Evolutionary conservation across 1,140 invertebrate genomes (phyloP).

Genomic region (Sycobia sp.): DNA sequence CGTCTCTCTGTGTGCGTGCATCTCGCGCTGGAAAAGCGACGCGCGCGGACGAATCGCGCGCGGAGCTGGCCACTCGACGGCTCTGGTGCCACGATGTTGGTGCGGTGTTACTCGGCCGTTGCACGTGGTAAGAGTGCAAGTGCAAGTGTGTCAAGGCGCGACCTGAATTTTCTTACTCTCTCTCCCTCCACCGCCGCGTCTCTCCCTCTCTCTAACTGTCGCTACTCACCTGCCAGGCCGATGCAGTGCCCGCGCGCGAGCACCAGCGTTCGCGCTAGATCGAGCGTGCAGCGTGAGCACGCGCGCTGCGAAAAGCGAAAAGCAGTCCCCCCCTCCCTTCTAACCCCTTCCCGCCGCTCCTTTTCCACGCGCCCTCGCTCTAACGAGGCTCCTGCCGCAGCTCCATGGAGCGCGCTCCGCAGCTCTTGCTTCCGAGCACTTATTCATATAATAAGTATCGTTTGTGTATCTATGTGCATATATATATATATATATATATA

Average conservation of each 20-base stretch:
- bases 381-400: no score
- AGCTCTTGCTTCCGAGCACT: no score
- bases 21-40: slow-evolving; percentile 30
- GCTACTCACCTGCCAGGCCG: slow-evolving; percentile 17
- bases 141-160: slow-evolving; percentile 63
- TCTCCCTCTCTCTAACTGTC: slow-evolving; percentile 20
- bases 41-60: no score
- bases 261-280: neutral
- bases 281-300: slow-evolving; percentile 1
- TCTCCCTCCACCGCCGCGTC: slow-evolving; percentile 41
- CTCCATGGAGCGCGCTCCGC: no score
- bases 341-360: no score
- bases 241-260: no score
- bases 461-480: no score
- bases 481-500: no score
- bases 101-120: slow-evolving; percentile 46
- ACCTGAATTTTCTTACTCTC: slow-evolving; percentile 63
- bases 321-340: no score
- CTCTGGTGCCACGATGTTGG: slow-evolving; percentile 10
- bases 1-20: neutral
- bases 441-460: no score
- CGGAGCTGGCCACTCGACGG: slow-evolving; percentile 1
- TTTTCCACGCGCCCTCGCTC: no score
- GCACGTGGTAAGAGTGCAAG: slow-evolving; percentile 60
- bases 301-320: no score